Conservation (phyloP, 2,797 vertebrate species). For the Numenius phaeopus region DNA sequence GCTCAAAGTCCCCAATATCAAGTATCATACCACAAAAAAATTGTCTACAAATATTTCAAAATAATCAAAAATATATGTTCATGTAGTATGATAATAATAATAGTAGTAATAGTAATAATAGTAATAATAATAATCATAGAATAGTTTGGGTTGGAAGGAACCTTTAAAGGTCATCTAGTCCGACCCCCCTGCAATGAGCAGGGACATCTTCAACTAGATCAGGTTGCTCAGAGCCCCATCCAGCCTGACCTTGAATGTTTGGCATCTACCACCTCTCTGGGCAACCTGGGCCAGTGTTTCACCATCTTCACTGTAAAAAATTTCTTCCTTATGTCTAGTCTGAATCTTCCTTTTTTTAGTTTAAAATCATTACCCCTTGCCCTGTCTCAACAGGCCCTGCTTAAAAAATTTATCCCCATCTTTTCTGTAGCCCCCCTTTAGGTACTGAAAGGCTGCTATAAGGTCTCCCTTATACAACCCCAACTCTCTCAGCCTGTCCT, state of each 20-base stretch:
- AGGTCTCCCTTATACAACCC: background rate
- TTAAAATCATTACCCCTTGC: background rate
- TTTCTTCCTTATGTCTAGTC: background rate
- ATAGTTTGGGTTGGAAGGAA: background rate
- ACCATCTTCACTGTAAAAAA: background rate
- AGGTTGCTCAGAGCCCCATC: background rate
- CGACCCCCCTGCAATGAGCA: background rate
- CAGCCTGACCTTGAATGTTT: background rate
- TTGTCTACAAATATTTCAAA: background rate
- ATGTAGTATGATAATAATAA: background rate
- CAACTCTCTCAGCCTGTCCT: background rate
- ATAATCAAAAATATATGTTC: fast-evolving
- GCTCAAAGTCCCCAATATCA: background rate
- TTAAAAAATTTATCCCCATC: background rate
- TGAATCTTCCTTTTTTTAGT: background rate
- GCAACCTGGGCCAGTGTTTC: no score
- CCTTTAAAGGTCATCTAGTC: background rate
- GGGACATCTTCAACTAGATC: background rate
- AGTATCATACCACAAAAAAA: background rate
- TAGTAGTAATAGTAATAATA: background rate
- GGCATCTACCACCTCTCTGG: background rate
- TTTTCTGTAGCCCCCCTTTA: background rate
- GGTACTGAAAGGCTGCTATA: background rate
- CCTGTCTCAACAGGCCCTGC: background rate
- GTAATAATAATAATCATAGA: background rate